Base-by-base conservation (phyloP, 2,888 invertebrate species). In the Sesia bembeciformis region DNA sequence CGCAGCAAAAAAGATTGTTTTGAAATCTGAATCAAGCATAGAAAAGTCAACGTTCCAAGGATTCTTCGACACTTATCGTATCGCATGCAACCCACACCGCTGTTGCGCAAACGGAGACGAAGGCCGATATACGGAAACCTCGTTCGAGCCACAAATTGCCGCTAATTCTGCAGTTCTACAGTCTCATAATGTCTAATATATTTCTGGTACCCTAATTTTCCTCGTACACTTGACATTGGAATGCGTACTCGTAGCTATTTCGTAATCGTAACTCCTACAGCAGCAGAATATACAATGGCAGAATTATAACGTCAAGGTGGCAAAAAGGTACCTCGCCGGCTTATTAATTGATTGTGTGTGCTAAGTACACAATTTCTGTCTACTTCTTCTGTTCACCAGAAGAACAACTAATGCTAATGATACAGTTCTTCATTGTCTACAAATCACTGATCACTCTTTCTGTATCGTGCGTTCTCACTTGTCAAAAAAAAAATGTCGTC, bases 171-270 rank as follows among this genome's bases (percentile, higher is more conserved):
- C n/a, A 23, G 23, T 23, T 23, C 23, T 23, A 23, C 23, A 23
- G 23, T 23, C 23, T 23, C 23, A 23, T 23, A 23, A 23, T 23
- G 23, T 23, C 23, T 23, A 23, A 23, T 23, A 23, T 23, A 23
- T 23, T 23, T 23, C 23, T 23, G 23, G 23, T 23, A 23, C 23
- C 23, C 40, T 50, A 54, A 54, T 74, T 77, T 74, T 80, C 79
- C 78, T 82, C 74, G 77, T 82, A 78, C 75, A 75, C 81, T 83
- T 83, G 84, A 83, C 82, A 84, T 81, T 84, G 81, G 65, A 60
- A 50, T 39, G 59, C 53, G 58, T 52, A 59, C 61, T 61, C 60
- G 64, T 65, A 64, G 70, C 68, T 67, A 67, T 82, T 78, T 81
- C 74, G 75, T 73, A 78, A 82, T 66, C 57, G 65, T 59, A 66